A percentile compares a stretch with the other conserved stretches of the same genome.
Conservation (phyloP, 2,113 vertebrate species). For the Kobus ellipsiprymnus region DNA sequence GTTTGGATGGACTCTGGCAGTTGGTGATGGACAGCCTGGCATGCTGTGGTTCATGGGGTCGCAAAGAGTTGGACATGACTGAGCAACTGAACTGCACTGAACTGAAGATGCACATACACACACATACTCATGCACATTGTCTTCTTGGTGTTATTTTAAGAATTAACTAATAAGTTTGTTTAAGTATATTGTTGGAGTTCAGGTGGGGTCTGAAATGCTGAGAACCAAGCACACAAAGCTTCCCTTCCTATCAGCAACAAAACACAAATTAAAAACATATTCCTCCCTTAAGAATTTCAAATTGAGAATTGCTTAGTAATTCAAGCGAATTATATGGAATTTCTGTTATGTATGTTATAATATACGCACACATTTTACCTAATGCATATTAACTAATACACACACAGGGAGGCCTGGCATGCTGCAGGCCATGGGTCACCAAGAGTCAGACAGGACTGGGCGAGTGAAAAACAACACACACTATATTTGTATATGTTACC, state of each 20-base stretch:
- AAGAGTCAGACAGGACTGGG: neutral
- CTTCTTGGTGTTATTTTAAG: neutral
- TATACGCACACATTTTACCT: neutral
- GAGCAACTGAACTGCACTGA: neutral
- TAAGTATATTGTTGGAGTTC: neutral
- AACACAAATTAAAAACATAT: neutral
- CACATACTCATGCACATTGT: neutral
- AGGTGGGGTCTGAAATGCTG: neutral
- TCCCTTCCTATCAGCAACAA: neutral
- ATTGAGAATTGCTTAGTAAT: neutral
- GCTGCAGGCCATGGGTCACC: neutral
- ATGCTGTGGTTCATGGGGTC: rapidly evolving
- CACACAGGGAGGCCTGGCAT: neutral
- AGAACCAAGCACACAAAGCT: neutral
- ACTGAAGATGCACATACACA: neutral
- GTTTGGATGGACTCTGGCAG: neutral
- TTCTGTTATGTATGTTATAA: neutral
- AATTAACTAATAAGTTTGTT: neutral
- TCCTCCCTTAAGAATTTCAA: neutral
- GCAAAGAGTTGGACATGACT: neutral
- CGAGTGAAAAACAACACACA: neutral
- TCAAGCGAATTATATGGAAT: neutral
- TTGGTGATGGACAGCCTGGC: neutral
- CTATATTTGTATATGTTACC: neutral
- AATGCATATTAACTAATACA: neutral